Conservation (phyloP, 2,888 invertebrate species). For the Abscondita cerata region DNA sequence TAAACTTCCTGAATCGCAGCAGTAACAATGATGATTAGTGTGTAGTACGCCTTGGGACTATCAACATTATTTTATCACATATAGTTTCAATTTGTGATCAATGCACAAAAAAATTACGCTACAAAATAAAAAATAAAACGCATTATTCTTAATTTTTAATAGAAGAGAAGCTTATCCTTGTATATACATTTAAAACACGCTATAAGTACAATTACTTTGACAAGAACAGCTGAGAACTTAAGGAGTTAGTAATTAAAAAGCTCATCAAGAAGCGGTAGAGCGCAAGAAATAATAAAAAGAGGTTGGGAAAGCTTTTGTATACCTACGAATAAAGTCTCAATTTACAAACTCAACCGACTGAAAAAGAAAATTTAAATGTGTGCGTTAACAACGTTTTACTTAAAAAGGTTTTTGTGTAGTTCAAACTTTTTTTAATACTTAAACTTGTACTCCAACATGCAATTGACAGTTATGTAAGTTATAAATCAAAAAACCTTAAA, state of each 20-base stretch:
- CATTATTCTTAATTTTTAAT: background rate
- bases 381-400: background rate
- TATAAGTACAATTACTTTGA: constrained; percentile 29
- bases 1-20: too few relatives aligned
- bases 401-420: background rate
- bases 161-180: constrained; percentile 13
- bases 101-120: too few relatives aligned
- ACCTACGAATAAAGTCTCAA: constrained; percentile 9
- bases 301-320: constrained; percentile 17
- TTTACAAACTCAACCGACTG: background rate
- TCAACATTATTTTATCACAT: too few relatives aligned
- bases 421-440: background rate
- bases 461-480: too few relatives aligned
- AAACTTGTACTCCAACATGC: background rate
- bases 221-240: constrained; percentile 28
- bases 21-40: too few relatives aligned
- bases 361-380: constrained; percentile 5
- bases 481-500: too few relatives aligned
- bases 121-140: too few relatives aligned
- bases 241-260: constrained; percentile 30
- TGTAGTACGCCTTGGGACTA: too few relatives aligned
- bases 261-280: constrained; percentile 30
- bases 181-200: constrained; percentile 26
- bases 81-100: too few relatives aligned
- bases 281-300: constrained; percentile 30